Conservation (phyloP, 2,113 vertebrate genomes). For the Brevimyrus niger region DNA sequence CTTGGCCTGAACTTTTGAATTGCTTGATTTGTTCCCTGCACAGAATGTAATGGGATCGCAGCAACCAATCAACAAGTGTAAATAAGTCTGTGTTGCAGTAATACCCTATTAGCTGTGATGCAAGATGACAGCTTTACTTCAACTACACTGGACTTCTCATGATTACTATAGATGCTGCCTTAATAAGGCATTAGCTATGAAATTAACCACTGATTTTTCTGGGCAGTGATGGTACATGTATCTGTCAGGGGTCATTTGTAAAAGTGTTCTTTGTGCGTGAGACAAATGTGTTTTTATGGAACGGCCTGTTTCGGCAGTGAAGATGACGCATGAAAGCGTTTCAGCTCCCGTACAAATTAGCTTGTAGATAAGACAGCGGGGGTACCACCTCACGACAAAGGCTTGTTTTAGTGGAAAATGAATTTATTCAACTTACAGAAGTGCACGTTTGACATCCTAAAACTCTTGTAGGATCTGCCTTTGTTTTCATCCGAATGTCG, state of each 20-base stretch:
- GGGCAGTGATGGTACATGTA: not conserved
- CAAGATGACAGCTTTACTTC: not conserved
- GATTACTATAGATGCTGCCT: not conserved
- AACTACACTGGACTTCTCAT: not conserved
- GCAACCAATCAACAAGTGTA: conserved; percentile 9
- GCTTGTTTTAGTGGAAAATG: not conserved
- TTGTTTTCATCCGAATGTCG: not conserved
- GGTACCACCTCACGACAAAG: not conserved
- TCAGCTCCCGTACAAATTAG: not conserved
- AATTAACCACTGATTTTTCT: not conserved
- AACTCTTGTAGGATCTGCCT: not conserved
- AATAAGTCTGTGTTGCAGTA: not conserved
- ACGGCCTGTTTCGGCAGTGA: not conserved
- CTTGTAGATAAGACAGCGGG: not conserved
- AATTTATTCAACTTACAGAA: not conserved
- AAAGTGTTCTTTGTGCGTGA: not conserved
- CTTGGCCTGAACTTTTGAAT: not conserved
- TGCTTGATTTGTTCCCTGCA: not conserved
- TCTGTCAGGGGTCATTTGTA: not conserved
- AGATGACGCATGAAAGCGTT: not conserved
- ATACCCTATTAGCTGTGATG: not conserved
- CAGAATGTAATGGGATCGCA: not conserved
- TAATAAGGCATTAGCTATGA: not conserved
- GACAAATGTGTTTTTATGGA: not conserved
- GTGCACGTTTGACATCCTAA: not conserved